A percentile compares a stretch with the other conserved stretches of the same genome.
phyloP scores from a whole-genome alignment of 2,113 vertebrate species.

The Carassius gibelio region DNA sequence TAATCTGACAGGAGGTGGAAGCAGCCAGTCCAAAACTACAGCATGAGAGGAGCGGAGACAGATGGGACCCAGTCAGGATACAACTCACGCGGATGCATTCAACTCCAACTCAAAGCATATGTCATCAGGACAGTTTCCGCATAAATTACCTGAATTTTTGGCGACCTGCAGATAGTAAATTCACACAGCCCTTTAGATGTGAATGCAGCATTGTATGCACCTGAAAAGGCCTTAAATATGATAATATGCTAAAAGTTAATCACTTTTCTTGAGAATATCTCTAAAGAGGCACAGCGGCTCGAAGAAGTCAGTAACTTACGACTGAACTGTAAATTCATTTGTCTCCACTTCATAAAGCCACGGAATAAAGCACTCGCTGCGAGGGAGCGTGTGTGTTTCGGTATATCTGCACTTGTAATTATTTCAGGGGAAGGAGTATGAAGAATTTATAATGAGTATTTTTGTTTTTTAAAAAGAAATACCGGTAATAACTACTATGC shows the following conservation, averaged over 20 bases:
- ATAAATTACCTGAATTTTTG: conserved; percentile 27
- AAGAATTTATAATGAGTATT: conserved; percentile 98
- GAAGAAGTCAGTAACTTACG: conserved; percentile 23
- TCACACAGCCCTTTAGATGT: conserved; percentile 10
- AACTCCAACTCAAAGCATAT: conserved; percentile 38
- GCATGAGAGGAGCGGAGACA: conserved; percentile 27
- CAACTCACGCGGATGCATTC: conserved; percentile 31
- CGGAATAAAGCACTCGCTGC: conserved; percentile 39
- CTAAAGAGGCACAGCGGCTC: not conserved
- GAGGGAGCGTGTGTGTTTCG: conserved; percentile 39
- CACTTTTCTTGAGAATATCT: not conserved
- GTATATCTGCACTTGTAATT: conserved; percentile 58
- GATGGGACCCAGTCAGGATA: conserved; percentile 38
- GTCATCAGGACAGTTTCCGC: conserved; percentile 27
- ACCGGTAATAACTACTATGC: conserved; percentile 92
- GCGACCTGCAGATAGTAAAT: conserved; percentile 15
- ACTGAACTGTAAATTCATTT: conserved; percentile 40
- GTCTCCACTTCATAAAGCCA: conserved; percentile 43
- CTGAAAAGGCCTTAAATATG: not conserved
- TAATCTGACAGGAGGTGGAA: conserved; percentile 51
- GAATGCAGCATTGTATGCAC: not conserved
- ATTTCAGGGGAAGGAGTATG: conserved; percentile 76
- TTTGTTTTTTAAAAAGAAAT: conserved; percentile 93
- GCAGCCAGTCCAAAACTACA: conserved; percentile 63
- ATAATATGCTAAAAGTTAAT: conserved; percentile 23